Percentiles rank a stretch among this genome's conserved stretches.
Conservation (phyloP, 2,113 vertebrate genomes). For the Myrmecophaga tridactyla region DNA sequence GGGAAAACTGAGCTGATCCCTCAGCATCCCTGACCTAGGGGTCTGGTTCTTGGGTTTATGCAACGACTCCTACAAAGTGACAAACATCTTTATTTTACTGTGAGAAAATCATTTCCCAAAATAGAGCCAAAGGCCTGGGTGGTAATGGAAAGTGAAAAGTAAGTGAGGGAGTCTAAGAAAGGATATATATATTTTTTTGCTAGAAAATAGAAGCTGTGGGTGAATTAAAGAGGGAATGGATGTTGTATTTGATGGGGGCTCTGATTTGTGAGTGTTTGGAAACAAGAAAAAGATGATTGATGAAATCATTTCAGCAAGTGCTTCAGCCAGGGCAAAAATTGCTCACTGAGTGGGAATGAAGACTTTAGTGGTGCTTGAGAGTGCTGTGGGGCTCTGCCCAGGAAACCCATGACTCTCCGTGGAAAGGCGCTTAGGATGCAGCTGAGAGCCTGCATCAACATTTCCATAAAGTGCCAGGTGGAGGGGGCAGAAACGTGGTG, state of each 20-base stretch:
- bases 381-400: background rate
- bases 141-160: slow-evolving; percentile 9
- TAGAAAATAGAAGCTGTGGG: slow-evolving; percentile 51
- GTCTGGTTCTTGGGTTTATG: background rate
- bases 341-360: slow-evolving; percentile 57
- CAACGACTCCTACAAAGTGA: background rate
- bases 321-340: slow-evolving; percentile 67
- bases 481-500: background rate
- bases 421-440: background rate
- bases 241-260: background rate
- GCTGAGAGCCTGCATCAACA: background rate
- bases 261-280: slow-evolving; percentile 62
- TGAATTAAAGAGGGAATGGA: slow-evolving; percentile 5
- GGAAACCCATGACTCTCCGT: background rate
- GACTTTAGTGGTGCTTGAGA: background rate
- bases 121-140: slow-evolving; percentile 46
- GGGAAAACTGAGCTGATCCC: background rate
- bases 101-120: slow-evolving; percentile 39
- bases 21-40: background rate
- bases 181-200: slow-evolving; percentile 28
- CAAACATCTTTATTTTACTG: slow-evolving; percentile 38
- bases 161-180: background rate
- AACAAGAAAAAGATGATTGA: slow-evolving; percentile 66
- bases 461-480: background rate
- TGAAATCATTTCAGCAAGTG: slow-evolving; percentile 61